These are phyloP conservation scores for Rhinopomastus cyanomelas DNA, from an alignment of 2,113 vertebrate genomes.

Conservation along the genomic window DNA sequence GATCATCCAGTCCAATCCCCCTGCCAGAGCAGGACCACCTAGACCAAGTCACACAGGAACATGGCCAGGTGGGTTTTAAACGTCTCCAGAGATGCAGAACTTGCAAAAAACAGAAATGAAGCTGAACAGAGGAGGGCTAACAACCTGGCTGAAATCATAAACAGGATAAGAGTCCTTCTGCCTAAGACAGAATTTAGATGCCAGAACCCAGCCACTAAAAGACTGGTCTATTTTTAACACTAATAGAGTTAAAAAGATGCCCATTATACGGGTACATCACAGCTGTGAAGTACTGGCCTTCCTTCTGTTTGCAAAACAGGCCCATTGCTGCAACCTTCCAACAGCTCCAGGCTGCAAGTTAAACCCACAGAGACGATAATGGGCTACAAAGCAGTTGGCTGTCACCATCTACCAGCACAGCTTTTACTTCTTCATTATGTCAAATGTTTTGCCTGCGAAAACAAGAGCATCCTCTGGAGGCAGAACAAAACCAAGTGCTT, in stretches of 20 bases:
- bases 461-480: slow-evolving; percentile 47
- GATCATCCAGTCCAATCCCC: no score
- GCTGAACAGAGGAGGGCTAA: not conserved
- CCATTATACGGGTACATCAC: not conserved
- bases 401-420: slow-evolving; percentile 7
- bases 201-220: not conserved
- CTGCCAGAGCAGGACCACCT: no score
- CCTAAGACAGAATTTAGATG: not conserved
- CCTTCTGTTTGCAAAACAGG: slow-evolving; percentile 18
- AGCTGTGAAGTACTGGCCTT: not conserved
- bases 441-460: slow-evolving; percentile 39
- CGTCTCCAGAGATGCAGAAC: no score
- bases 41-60: no score
- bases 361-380: slow-evolving; percentile 33
- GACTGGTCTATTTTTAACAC: slow-evolving; percentile 10
- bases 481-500: slow-evolving; percentile 44
- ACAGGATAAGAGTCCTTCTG: not conserved
- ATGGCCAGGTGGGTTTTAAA: no score
- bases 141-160: not conserved
- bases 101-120: not conserved
- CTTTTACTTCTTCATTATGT: slow-evolving; percentile 41
- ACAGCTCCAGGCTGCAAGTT: slow-evolving; percentile 30
- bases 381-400: slow-evolving; percentile 14
- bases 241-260: not conserved
- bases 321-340: slow-evolving; percentile 25